Evolutionary conservation across 2,113 vertebrate genomes (phyloP), one percentile per base, ranked within the genome.

Genomic region (Drymodes brunneopygia): DNA sequence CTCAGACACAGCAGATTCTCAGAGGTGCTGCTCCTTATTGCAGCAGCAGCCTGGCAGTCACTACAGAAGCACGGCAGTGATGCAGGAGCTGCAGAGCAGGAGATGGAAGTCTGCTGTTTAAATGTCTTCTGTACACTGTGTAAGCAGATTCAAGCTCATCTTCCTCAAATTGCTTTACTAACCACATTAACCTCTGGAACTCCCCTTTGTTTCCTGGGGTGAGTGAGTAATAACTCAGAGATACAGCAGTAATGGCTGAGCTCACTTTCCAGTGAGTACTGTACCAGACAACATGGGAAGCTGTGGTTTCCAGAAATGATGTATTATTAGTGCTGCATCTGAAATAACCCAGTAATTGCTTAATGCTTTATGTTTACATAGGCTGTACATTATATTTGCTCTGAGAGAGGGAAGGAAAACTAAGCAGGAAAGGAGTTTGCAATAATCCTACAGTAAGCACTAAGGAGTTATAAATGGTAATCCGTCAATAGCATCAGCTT

Each of bases 321-420:
- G 48, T 62, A 97, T 95, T 94, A 58, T 89, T 92, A 96, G 93
- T 67, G 3, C 78, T 95, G 96, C 95, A 87, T 95, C 93, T 47
- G 87, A 90, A 96, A 95, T 88, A 94, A 90, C 82, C 88, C 77
- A 38, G 92, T 96, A 96, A 97, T 97, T 96, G 92, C 96, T 95
- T 90, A 94, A 94, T 94, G 96, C 64, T 96, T 97, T 93, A 91
- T 95, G 96, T 95, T 97, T 97, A 94, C 96, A 94, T 85, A 86
- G 77, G 65, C 90, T 79, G 79, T 95, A 91, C 87, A 38, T 95
- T 88, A 83, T 86, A 58, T 94, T 96, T 97, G 92, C 92, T 94
- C 75, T 77, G 75, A 88, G 91, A 92, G 79, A 87, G 27, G 56
- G 17, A 92, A 89, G 53, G 80, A 81, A 94, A 95, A 57, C 86